A percentile compares a stretch with the other conserved stretches of the same genome.
Evolutionary conservation across 2,888 invertebrate species (phyloP).

Genomic region (Nebria salina): DNA sequence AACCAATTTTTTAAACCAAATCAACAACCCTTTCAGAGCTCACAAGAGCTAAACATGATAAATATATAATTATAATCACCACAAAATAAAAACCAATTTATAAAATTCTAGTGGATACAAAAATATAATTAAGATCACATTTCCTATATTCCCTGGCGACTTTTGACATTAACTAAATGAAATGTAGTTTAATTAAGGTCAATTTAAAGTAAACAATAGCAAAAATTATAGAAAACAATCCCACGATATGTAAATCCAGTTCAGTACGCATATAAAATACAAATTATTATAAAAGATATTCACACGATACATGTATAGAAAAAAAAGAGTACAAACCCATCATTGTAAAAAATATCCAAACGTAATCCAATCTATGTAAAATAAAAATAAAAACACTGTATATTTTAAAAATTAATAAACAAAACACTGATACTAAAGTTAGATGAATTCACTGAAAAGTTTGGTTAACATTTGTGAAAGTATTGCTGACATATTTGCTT

Average conservation of each 20-base stretch:
- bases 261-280: background rate
- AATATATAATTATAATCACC: too few relatives aligned
- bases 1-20: too few relatives aligned
- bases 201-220: slow-evolving; percentile 1
- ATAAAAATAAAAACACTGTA: background rate
- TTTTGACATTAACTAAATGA: background rate
- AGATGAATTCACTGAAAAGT: background rate
- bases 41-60: too few relatives aligned
- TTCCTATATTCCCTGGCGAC: background rate
- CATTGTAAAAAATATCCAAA: slow-evolving; percentile 1
- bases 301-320: background rate
- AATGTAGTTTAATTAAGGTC: background rate
- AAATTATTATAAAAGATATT: background rate
- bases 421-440: background rate
- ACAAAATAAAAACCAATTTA: too few relatives aligned
- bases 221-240: background rate
- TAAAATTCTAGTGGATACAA: too few relatives aligned
- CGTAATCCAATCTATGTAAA: background rate
- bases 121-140: background rate
- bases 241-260: background rate
- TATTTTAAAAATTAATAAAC: background rate
- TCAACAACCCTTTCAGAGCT: too few relatives aligned
- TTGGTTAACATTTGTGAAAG: slow-evolving; percentile 11
- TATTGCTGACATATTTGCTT: slow-evolving; percentile 3
- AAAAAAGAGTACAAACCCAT: slow-evolving; percentile 5